A percentile compares a stretch with the other conserved stretches of the same genome.
Conservation (phyloP, 2,888 invertebrate genomes). For the Caenorhabditis doughertyi region DNA sequence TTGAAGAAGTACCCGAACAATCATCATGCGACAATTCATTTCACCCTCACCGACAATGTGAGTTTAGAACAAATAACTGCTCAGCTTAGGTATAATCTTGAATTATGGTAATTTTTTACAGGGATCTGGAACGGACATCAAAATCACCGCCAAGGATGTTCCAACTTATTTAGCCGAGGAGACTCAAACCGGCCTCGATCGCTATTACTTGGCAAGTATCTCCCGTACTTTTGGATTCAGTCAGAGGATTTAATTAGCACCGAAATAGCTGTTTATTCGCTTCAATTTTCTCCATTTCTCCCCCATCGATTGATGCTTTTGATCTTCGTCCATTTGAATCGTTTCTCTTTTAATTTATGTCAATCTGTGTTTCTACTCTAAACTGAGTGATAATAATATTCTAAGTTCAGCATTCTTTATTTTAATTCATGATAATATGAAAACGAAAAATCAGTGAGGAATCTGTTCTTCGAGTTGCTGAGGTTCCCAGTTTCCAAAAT, state of each 20-base stretch:
- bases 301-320: too few species aligned
- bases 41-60: constrained; percentile 91
- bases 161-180: constrained; percentile 88
- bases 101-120: too few species aligned
- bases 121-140: constrained; percentile 91
- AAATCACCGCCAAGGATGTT: constrained; percentile 90
- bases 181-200: constrained; percentile 87
- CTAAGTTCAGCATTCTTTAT: not conserved
- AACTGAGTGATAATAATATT: constrained; percentile 16
- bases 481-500: constrained; percentile 71
- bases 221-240: constrained; percentile 94
- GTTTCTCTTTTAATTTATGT: constrained; percentile 36
- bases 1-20: constrained; percentile 95
- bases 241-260: constrained; percentile 82
- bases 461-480: constrained; percentile 45
- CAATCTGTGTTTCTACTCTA: constrained; percentile 22
- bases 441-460: not conserved
- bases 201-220: constrained; percentile 94
- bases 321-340: constrained; percentile 15
- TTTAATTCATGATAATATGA: not conserved
- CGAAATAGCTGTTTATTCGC: not conserved
- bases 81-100: not conserved
- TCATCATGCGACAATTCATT: constrained; percentile 92
- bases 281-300: constrained; percentile 20
- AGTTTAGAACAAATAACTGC: constrained; percentile 8